A percentile compares a stretch with the other conserved stretches of the same genome.
Conservation (phyloP, 2,797 vertebrate species). For the Neostethus bicornis region DNA sequence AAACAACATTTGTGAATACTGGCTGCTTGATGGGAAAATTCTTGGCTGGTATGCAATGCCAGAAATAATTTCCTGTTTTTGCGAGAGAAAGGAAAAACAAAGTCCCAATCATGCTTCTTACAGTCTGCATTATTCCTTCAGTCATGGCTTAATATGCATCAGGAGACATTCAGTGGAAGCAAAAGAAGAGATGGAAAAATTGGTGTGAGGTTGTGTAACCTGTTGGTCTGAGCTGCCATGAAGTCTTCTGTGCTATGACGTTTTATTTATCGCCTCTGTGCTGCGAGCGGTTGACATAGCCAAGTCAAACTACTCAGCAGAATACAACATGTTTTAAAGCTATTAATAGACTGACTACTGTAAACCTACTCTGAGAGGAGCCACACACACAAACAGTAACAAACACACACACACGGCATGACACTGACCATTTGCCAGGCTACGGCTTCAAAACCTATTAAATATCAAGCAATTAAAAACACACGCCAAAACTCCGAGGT, state of each 20-base stretch:
- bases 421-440: slow-evolving; percentile 45
- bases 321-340: slow-evolving; percentile 60
- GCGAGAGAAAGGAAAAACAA: slow-evolving; percentile 31
- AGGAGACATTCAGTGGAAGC: slow-evolving; percentile 5
- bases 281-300: slow-evolving; percentile 52
- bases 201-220: slow-evolving; percentile 7
- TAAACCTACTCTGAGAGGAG: slow-evolving; percentile 59
- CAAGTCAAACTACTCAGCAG: slow-evolving; percentile 71
- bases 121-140: slow-evolving; percentile 24
- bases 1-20: slow-evolving; percentile 41
- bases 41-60: slow-evolving; percentile 27
- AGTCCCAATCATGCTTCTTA: slow-evolving; percentile 29
- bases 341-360: slow-evolving; percentile 70
- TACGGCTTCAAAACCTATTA: slow-evolving; percentile 13
- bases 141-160: slow-evolving; percentile 9
- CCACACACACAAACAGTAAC: slow-evolving; percentile 47
- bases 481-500: not conserved
- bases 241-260: slow-evolving; percentile 12
- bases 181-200: slow-evolving; percentile 1
- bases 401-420: slow-evolving; percentile 10
- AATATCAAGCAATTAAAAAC: slow-evolving; percentile 4
- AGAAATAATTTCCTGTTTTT: slow-evolving; percentile 51
- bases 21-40: slow-evolving; percentile 35
- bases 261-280: slow-evolving; percentile 58
- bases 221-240: slow-evolving; percentile 4